phyloP scores from a whole-genome alignment of 2,797 vertebrate genomes.

The Hoplostethus mediterraneus region DNA sequence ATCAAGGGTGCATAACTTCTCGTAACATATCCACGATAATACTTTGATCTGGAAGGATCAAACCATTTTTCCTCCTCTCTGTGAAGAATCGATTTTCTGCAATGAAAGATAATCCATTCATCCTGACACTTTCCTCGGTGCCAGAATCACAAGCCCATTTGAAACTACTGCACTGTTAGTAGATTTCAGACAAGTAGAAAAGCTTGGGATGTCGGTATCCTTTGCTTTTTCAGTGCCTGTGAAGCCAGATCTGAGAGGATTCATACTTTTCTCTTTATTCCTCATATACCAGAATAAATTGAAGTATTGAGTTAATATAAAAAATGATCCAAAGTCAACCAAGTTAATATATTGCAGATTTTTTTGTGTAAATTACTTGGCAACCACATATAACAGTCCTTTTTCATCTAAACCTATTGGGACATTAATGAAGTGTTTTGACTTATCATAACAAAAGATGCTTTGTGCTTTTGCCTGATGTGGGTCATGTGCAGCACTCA shows the following conservation, averaged over 20 bases:
- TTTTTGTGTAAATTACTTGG: background rate
- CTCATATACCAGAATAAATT: no score
- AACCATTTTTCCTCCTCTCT: background rate
- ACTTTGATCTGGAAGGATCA: background rate
- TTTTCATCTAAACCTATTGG: background rate
- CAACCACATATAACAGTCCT: background rate
- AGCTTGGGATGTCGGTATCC: background rate
- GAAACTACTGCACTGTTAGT: background rate
- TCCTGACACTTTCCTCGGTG: no score
- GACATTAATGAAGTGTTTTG: conserved; percentile 1
- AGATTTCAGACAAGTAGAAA: background rate
- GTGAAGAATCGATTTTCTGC: background rate
- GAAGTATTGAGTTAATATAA: no score
- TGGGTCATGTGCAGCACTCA: conserved; percentile 36
- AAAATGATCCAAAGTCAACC: background rate
- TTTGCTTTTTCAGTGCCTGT: background rate
- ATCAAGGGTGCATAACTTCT: no score
- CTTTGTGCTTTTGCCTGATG: background rate
- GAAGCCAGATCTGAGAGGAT: no score
- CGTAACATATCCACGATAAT: background rate
- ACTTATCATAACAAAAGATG: background rate
- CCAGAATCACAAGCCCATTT: background rate
- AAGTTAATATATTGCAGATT: background rate
- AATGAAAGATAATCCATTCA: no score
- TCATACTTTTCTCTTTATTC: no score